Evolutionary conservation across 2,797 vertebrate species (phyloP).

Genomic region (Pempheris klunzingeri): DNA sequence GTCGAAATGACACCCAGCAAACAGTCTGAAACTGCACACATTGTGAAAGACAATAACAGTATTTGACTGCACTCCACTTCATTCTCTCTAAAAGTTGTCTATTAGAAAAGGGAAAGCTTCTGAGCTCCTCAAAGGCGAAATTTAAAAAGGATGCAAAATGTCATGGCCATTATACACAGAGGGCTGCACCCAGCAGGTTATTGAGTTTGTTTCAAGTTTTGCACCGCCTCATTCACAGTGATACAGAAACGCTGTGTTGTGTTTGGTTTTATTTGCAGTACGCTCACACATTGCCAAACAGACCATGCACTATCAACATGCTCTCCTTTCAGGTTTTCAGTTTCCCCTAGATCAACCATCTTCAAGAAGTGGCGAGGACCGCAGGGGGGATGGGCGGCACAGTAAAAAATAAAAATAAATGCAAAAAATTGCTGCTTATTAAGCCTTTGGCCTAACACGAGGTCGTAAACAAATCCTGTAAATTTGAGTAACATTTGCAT

Average conservation of each 20-base stretch:
- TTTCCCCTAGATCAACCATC: too few species aligned
- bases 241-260: slow-evolving; percentile 30
- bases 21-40: background rate
- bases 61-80: background rate
- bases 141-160: slow-evolving; percentile 26
- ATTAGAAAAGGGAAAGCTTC: slow-evolving; percentile 16
- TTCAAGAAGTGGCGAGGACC: too few species aligned
- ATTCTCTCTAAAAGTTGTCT: background rate
- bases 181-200: slow-evolving; percentile 7
- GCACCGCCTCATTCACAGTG: slow-evolving; percentile 27
- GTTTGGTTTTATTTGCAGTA: slow-evolving; percentile 27
- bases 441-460: too few species aligned
- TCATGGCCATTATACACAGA: slow-evolving; percentile 1
- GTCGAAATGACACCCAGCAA: background rate
- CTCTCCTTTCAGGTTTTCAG: too few species aligned
- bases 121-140: background rate
- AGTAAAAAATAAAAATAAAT: too few species aligned
- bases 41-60: background rate
- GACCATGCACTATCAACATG: slow-evolving; percentile 23
- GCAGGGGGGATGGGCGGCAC: too few species aligned
- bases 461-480: too few species aligned
- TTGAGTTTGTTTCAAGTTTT: slow-evolving; percentile 33
- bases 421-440: too few species aligned
- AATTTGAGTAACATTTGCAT: too few species aligned
- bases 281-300: slow-evolving; percentile 17